phyloP scores from a whole-genome alignment of 2,888 invertebrate species.

The Synanthedon tipuliformis region DNA sequence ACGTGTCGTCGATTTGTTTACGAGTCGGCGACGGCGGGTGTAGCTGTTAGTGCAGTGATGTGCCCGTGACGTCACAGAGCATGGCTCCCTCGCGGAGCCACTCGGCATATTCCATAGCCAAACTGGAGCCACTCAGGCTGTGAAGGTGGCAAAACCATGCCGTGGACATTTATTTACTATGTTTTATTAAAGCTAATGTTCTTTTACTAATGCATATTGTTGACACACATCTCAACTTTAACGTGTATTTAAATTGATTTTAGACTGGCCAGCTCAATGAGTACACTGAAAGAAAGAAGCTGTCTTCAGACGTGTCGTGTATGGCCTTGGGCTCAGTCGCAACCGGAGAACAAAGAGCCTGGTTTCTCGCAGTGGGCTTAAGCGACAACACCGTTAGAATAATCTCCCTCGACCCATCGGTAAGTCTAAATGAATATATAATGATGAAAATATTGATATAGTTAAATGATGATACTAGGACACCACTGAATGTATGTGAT shows the following conservation, averaged over 20 bases:
- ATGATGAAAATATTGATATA: not conserved
- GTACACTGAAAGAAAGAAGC: slow-evolving; percentile 96
- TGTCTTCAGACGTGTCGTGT: slow-evolving; percentile 97
- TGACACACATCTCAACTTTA: not conserved
- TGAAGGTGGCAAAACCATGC: slow-evolving; percentile 80
- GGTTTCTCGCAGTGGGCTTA: slow-evolving; percentile 95
- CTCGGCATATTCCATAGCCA: slow-evolving; percentile 82
- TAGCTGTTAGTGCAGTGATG: slow-evolving; percentile 68
- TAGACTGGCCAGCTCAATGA: slow-evolving; percentile 98
- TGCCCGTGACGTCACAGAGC: slow-evolving; percentile 74
- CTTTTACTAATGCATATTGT: not conserved
- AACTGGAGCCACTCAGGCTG: slow-evolving; percentile 75
- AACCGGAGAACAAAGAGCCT: slow-evolving; percentile 92
- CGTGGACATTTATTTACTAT: slow-evolving; percentile 58
- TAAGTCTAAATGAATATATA: slow-evolving; percentile 37
- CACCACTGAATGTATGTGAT: slow-evolving; percentile 65
- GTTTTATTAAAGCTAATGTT: not conserved
- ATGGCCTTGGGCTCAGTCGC: slow-evolving; percentile 98
- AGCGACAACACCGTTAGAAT: slow-evolving; percentile 97
- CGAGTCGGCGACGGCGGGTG: slow-evolving; percentile 42
- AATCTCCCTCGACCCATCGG: slow-evolving; percentile 94
- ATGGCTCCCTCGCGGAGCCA: slow-evolving; percentile 69
- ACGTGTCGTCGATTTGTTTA: slow-evolving; percentile 32
- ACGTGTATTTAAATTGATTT: slow-evolving; percentile 12
- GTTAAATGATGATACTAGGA: slow-evolving; percentile 62